Evolutionary conservation across 35 echinoderm and acorn worm species (phyloP).

Genomic region (Chiridota heheva): DNA sequence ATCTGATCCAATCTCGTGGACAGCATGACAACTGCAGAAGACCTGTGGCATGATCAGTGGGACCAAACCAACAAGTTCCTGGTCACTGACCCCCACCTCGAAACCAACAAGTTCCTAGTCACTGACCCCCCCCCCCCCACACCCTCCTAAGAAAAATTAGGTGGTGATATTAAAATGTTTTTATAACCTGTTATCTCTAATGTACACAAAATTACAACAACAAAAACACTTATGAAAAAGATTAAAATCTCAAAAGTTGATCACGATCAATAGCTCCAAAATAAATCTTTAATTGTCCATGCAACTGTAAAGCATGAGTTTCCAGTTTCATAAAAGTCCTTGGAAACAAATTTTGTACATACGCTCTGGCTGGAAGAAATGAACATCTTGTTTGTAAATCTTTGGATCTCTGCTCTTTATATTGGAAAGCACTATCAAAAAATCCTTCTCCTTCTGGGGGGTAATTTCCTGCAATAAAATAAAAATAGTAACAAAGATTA

Average conservation of each 20-base stretch:
- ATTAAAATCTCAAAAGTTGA: neutral
- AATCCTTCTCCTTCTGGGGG: slow-evolving; percentile 79
- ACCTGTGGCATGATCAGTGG: neutral
- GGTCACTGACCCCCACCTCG: too few species aligned
- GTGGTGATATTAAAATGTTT: too few species aligned
- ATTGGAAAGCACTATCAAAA: slow-evolving; percentile 71
- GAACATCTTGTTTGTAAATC: slow-evolving; percentile 74
- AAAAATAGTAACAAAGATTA: neutral
- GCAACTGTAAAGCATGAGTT: too few species aligned
- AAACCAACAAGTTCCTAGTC: too few species aligned
- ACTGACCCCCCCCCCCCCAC: too few species aligned
- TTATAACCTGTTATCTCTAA: too few species aligned
- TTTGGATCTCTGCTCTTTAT: slow-evolving; percentile 86
- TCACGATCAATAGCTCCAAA: neutral
- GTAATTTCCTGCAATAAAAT: slow-evolving; percentile 67
- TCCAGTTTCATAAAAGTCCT: neutral
- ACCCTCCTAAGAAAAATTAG: too few species aligned
- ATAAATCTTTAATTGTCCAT: neutral
- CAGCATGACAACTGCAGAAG: neutral
- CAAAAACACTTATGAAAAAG: too few species aligned
- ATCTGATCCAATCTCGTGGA: neutral
- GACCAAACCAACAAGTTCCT: neutral
- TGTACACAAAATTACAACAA: too few species aligned
- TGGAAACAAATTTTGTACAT: neutral
- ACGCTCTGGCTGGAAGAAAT: slow-evolving; percentile 83